Evolutionary conservation across 2,113 vertebrate genomes (phyloP).

Genomic region (Corydoras maculifer): DNA sequence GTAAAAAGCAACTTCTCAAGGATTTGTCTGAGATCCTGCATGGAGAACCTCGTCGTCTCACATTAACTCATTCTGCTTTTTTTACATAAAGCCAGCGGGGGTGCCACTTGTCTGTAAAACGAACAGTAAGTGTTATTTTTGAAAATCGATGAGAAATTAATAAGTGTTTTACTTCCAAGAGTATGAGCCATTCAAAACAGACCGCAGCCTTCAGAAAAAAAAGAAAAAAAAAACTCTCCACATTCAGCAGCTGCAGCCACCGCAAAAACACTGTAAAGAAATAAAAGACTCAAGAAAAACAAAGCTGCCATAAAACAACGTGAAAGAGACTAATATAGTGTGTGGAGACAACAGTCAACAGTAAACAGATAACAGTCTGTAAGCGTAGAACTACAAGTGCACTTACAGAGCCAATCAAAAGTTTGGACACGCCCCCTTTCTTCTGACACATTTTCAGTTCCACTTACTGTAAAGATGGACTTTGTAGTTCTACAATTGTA

Average conservation of each 20-base stretch:
- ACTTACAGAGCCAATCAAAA: too few relatives aligned
- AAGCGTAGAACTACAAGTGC: too few relatives aligned
- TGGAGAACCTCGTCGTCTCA: too few relatives aligned
- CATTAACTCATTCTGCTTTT: too few relatives aligned
- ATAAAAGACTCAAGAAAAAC: constrained; percentile 16
- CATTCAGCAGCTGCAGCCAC: constrained; percentile 23
- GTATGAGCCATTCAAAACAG: constrained; percentile 45
- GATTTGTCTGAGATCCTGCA: constrained; percentile 22
- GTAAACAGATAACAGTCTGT: too few relatives aligned
- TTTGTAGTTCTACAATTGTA: too few relatives aligned
- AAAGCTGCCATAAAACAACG: constrained; percentile 2
- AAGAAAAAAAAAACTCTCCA: background rate
- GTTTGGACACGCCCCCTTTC: too few relatives aligned
- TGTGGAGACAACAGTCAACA: too few relatives aligned
- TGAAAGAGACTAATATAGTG: constrained; percentile 11
- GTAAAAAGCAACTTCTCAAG: constrained; percentile 11
- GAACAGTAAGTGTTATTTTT: constrained; percentile 22
- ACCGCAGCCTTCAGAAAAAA: constrained; percentile 33
- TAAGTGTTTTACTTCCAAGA: constrained; percentile 42
- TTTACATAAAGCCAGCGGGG: background rate
- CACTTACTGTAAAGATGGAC: too few relatives aligned
- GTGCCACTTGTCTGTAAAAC: background rate
- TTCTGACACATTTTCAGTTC: too few relatives aligned
- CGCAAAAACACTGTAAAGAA: constrained; percentile 43
- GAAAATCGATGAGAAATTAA: constrained; percentile 39